These are phyloP conservation scores for Mythimna vitellina DNA, from an alignment of 2,888 invertebrate genomes.

Conservation along the genomic window DNA sequence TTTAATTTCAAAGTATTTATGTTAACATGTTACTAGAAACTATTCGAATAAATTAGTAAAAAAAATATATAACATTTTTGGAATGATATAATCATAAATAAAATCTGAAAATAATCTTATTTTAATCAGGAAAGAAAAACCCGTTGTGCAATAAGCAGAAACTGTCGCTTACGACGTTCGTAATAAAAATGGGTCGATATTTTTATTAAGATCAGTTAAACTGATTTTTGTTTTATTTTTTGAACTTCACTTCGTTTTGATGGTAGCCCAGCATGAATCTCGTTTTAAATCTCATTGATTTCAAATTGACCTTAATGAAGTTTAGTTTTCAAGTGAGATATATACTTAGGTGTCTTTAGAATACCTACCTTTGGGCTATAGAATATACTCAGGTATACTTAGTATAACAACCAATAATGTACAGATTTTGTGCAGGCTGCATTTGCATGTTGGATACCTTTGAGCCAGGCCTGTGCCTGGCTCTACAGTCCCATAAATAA, in stretches of 20 bases:
- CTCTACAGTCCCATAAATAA: neutral
- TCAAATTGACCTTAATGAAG: neutral
- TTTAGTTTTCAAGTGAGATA: neutral
- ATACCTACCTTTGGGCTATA: neutral
- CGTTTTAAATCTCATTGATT: neutral
- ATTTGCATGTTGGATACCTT: too few relatives aligned
- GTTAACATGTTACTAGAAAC: too few relatives aligned
- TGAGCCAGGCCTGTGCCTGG: neutral
- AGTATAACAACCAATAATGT: neutral
- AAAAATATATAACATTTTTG: too few relatives aligned
- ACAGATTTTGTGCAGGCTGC: neutral
- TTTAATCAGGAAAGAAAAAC: too few relatives aligned
- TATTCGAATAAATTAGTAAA: too few relatives aligned
- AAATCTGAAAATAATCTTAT: too few relatives aligned
- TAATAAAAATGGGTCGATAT: neutral
- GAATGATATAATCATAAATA: too few relatives aligned
- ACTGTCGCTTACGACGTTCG: too few relatives aligned
- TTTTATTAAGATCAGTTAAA: slow-evolving; percentile 17
- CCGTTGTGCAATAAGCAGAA: too few relatives aligned
- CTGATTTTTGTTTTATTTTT: slow-evolving; percentile 10
- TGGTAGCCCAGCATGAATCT: neutral
- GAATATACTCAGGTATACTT: too few relatives aligned
- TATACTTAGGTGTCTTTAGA: neutral
- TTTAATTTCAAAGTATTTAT: too few relatives aligned
- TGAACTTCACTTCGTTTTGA: neutral